These are phyloP conservation scores for Rhinichthys klamathensis DNA, from an alignment of 2,113 vertebrate genomes.

Conservation along the genomic window DNA sequence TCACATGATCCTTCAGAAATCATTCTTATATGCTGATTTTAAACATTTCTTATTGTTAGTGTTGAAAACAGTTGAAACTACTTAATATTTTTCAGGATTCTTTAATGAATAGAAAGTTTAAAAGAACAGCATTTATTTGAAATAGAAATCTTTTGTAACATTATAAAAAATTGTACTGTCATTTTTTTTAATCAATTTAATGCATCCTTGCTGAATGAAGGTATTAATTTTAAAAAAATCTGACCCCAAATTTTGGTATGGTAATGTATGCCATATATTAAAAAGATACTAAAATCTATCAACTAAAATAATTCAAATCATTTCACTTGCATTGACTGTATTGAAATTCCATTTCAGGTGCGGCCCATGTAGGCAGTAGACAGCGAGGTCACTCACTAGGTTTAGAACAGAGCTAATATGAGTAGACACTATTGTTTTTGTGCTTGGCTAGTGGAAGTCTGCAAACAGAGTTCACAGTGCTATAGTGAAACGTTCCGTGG, in stretches of 20 bases:
- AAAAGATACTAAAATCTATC: background rate
- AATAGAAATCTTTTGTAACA: background rate
- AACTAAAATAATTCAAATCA: too few species aligned
- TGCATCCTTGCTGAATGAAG: background rate
- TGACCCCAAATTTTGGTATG: too few species aligned
- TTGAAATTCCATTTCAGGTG: background rate
- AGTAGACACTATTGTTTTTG: constrained; percentile 33
- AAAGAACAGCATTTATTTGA: background rate
- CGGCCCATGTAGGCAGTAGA: background rate
- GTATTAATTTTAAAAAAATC: too few species aligned
- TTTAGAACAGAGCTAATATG: constrained; percentile 31
- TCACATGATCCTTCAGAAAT: background rate
- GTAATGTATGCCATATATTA: background rate
- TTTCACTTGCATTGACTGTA: background rate
- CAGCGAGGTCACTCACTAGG: background rate
- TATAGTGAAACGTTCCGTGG: constrained; percentile 9
- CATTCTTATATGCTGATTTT: background rate
- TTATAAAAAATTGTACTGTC: background rate
- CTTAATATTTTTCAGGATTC: background rate
- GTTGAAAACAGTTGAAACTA: background rate
- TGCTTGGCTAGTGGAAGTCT: constrained; percentile 19
- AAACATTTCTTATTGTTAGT: background rate
- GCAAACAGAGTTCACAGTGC: background rate
- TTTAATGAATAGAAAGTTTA: background rate
- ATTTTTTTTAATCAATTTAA: background rate